Percentiles rank a stretch among this genome's conserved stretches.
These are phyloP conservation scores for Mimas tiliae DNA, from an alignment of 2,888 invertebrate genomes.

Conservation along the genomic window DNA sequence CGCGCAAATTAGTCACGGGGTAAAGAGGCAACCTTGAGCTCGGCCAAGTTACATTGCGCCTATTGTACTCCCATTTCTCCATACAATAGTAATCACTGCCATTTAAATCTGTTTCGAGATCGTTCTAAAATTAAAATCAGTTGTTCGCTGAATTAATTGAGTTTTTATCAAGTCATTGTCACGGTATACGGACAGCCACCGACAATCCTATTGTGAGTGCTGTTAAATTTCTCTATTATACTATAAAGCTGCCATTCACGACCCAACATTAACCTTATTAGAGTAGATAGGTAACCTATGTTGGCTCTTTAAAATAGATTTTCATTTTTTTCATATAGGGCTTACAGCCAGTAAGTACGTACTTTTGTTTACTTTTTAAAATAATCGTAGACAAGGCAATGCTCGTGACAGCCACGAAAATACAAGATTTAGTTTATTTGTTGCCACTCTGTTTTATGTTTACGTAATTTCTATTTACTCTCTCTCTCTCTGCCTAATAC, in stretches of 20 bases:
- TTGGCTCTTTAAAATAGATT: background rate
- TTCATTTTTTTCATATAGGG: background rate
- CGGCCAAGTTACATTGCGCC: too few species aligned
- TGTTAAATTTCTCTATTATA: constrained; percentile 35
- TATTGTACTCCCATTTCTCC: background rate
- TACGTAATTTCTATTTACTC: constrained; percentile 3
- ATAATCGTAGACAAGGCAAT: background rate
- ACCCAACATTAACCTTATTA: background rate
- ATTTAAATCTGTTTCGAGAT: constrained; percentile 15
- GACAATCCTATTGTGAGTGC: constrained; percentile 37
- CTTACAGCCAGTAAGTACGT: background rate
- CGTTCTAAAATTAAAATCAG: constrained; percentile 10
- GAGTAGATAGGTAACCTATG: background rate
- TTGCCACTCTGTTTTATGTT: too few species aligned
- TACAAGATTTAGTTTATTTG: constrained; percentile 9
- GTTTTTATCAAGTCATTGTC: constrained; percentile 21
- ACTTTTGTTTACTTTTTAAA: background rate
- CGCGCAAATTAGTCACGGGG: too few species aligned
- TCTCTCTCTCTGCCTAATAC: background rate
- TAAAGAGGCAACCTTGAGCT: too few species aligned
- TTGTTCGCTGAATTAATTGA: constrained; percentile 20
- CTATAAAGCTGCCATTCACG: background rate
- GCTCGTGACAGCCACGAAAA: background rate
- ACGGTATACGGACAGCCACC: constrained; percentile 34
- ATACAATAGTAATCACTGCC: background rate